A percentile compares a stretch with the other conserved stretches of the same genome.
phyloP scores from a whole-genome alignment of 2,113 vertebrate species.

The Furnarius figulus region DNA sequence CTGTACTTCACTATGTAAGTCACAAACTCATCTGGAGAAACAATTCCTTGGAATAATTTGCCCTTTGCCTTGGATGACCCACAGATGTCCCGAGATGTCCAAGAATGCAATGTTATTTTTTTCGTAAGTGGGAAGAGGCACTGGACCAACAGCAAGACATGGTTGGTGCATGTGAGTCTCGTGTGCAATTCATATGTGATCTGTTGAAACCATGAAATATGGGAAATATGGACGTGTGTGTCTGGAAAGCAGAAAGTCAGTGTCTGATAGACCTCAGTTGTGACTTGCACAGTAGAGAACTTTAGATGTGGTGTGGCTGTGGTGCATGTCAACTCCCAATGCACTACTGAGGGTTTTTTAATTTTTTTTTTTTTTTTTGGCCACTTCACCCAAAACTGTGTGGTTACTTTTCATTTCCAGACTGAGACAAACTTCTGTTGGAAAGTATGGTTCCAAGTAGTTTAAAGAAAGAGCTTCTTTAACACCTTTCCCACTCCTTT shows the following conservation, averaged over 20 bases:
- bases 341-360: background rate
- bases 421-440: background rate
- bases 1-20: background rate
- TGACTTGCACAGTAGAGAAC: conserved; percentile 41
- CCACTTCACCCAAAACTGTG: background rate
- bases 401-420: background rate
- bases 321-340: background rate
- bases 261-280: conserved; percentile 22
- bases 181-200: background rate
- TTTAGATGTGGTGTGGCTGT: background rate
- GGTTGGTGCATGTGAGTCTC: conserved; percentile 1
- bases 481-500: background rate
- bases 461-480: background rate
- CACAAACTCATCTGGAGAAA: background rate
- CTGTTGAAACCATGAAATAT: background rate
- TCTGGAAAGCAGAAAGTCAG: conserved; percentile 21
- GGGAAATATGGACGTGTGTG: background rate
- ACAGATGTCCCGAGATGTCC: background rate
- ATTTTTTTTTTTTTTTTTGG: background rate
- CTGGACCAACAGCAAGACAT: background rate
- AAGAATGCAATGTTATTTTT: background rate
- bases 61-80: background rate
- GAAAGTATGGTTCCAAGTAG: background rate
- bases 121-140: background rate
- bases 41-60: background rate